A percentile compares a stretch with the other conserved stretches of the same genome.
phyloP scores from a whole-genome alignment of 2,797 vertebrate species.

The Sebastes baramenuke region DNA sequence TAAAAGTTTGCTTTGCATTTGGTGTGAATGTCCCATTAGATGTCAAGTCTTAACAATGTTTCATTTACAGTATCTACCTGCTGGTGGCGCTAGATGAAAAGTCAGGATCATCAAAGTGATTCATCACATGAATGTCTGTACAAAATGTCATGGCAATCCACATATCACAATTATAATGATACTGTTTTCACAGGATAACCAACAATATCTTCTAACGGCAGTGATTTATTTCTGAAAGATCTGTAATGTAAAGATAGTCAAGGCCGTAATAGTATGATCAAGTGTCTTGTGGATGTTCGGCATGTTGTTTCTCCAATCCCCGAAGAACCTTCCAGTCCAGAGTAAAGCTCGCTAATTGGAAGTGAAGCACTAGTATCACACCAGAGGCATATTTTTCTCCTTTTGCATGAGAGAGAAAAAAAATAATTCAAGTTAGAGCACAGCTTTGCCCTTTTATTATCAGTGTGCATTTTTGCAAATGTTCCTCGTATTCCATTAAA shows the following conservation, averaged over 20 bases:
- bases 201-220: not conserved
- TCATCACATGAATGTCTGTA: not conserved
- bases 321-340: not conserved
- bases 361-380: not conserved
- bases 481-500: not conserved
- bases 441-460: constrained; percentile 13
- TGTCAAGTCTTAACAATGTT: no score
- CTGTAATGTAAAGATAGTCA: not conserved
- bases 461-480: not conserved
- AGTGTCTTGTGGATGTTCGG: not conserved
- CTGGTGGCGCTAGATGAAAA: not conserved
- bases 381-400: not conserved
- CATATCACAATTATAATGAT: not conserved
- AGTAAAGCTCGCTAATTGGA: not conserved
- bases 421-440: not conserved
- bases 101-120: not conserved
- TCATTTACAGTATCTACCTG: not conserved
- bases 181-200: not conserved
- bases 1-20: no score
- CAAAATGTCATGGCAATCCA: no score
- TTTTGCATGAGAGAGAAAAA: not conserved
- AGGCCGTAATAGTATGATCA: not conserved
- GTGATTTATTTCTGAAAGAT: not conserved
- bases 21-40: no score
- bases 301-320: not conserved